Evolutionary conservation across 2,888 invertebrate genomes (phyloP).

Genomic region (Nomada ferruginata): DNA sequence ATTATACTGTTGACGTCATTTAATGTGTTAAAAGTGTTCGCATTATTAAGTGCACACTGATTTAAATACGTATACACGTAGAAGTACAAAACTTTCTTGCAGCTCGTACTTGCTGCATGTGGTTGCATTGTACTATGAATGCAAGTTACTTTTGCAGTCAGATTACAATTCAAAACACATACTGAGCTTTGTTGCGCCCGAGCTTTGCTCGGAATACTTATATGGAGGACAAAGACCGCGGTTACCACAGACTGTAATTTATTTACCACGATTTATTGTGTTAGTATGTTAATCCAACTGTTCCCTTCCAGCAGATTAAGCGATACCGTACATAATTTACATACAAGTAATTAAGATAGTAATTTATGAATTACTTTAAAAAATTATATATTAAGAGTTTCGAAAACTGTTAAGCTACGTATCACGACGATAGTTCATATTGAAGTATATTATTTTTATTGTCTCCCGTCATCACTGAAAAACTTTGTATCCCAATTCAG

Average conservation of each 20-base stretch:
- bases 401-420: no score
- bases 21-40: background rate
- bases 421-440: no score
- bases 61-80: background rate
- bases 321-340: background rate
- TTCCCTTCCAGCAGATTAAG: background rate
- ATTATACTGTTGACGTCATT: background rate
- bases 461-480: no score
- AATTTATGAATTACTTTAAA: no score
- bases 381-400: no score
- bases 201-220: slow-evolving; percentile 2
- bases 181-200: background rate
- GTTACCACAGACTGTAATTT: background rate
- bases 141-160: background rate
- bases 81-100: slow-evolving; percentile 7
- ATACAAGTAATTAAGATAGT: no score
- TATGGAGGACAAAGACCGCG: background rate
- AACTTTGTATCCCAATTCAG: no score
- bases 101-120: background rate
- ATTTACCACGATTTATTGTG: background rate
- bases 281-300: background rate
- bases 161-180: slow-evolving; percentile 3
- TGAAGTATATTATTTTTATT: no score
- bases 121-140: background rate
- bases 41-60: background rate